These are phyloP conservation scores for Diadumene lineata DNA, from an alignment of 92 coral and sea anemone genomes.

Conservation along the genomic window DNA sequence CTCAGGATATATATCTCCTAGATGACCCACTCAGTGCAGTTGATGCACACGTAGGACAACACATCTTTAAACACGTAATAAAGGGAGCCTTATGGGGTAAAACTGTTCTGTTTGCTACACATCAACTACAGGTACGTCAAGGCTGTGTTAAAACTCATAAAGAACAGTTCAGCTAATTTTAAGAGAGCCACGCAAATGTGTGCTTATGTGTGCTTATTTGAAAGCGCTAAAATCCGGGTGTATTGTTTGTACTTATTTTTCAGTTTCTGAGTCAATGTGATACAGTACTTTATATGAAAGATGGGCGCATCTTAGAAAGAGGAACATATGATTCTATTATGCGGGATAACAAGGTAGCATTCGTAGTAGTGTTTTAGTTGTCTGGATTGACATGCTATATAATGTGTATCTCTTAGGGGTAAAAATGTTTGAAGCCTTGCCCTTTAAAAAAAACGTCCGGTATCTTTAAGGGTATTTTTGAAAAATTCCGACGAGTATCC, in stretches of 20 bases:
- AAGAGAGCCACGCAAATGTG: not conserved
- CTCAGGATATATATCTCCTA: constrained; percentile 76
- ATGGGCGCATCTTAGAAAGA: constrained; percentile 79
- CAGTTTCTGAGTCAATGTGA: constrained; percentile 87
- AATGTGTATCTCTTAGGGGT: too few relatives aligned
- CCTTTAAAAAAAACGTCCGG: too few relatives aligned
- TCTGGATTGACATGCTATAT: too few relatives aligned
- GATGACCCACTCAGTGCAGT: constrained; percentile 97
- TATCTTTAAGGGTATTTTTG: too few relatives aligned
- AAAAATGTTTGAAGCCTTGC: too few relatives aligned
- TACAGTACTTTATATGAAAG: constrained; percentile 71
- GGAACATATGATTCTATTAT: constrained; percentile 79
- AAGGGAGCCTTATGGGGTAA: constrained; percentile 85
- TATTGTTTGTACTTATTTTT: not conserved
- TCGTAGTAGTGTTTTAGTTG: too few relatives aligned
- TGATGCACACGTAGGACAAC: constrained; percentile 94
- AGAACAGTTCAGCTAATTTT: not conserved
- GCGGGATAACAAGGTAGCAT: constrained; percentile 63
- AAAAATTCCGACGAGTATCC: too few relatives aligned
- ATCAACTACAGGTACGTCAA: constrained; percentile 79
- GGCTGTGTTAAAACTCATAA: too few relatives aligned
- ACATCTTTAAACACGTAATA: constrained; percentile 85
- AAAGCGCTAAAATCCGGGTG: not conserved
- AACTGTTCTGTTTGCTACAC: constrained; percentile 86
- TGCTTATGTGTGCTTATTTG: not conserved